These are phyloP conservation scores for Pterois miles DNA, from an alignment of 2,797 vertebrate genomes.

Conservation along the genomic window DNA sequence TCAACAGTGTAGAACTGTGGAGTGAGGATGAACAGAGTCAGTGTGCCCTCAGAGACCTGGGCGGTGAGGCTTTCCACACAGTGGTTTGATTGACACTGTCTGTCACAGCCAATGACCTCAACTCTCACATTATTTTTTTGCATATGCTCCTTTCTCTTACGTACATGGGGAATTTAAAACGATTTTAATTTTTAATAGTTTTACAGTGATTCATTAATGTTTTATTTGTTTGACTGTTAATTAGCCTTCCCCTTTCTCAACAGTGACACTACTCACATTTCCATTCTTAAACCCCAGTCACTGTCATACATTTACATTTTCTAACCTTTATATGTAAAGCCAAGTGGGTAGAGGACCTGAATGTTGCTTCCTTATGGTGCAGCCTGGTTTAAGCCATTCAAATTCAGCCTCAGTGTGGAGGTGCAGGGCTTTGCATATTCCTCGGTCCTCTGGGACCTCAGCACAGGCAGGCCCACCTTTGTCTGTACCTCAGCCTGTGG, in stretches of 20 bases:
- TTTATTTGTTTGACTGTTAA: conserved; percentile 35
- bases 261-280: conserved; percentile 49
- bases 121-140: background rate
- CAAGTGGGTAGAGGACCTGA: conserved; percentile 50
- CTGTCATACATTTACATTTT: conserved; percentile 64
- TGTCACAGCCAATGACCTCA: conserved; percentile 64
- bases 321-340: conserved; percentile 72
- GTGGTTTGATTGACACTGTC: conserved; percentile 71
- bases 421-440: conserved; percentile 82
- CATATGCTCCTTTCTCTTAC: background rate
- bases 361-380: conserved; percentile 73
- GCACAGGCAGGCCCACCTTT: conserved; percentile 80
- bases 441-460: conserved; percentile 78
- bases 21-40: conserved; percentile 65
- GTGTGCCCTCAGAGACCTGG: conserved; percentile 62
- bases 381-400: conserved; percentile 70
- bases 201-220: conserved; percentile 26
- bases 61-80: conserved; percentile 57
- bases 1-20: conserved; percentile 23
- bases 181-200: too few relatives aligned
- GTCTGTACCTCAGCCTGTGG: conserved; percentile 78
- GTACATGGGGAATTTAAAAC: background rate
- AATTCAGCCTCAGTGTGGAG: conserved; percentile 73
- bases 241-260: conserved; percentile 9
- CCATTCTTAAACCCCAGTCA: conserved; percentile 46